Evolutionary conservation across 2,888 invertebrate genomes (phyloP).

Genomic region (Acanthosepion pharaonis): DNA sequence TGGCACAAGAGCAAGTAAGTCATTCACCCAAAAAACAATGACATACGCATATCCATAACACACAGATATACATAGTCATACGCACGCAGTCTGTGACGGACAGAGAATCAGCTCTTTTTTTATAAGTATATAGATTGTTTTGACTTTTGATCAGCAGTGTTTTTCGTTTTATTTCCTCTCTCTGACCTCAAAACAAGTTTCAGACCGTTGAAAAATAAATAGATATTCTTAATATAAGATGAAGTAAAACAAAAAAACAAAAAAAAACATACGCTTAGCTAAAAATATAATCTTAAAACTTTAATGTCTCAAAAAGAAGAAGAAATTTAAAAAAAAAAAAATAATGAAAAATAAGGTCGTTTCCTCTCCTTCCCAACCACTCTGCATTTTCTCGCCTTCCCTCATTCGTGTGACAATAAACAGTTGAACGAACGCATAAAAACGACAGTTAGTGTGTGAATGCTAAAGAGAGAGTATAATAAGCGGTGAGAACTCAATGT

Average conservation of each 20-base stretch:
- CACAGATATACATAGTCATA: too few species aligned
- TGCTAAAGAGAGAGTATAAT: not conserved
- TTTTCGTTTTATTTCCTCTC: not conserved
- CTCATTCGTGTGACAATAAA: not conserved
- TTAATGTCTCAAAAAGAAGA: too few species aligned
- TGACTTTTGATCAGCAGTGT: not conserved
- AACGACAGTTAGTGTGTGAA: constrained; percentile 17
- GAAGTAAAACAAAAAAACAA: too few species aligned
- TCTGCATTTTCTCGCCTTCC: not conserved
- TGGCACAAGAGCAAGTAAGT: too few species aligned
- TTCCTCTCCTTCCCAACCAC: not conserved
- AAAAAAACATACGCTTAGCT: too few species aligned
- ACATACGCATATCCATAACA: too few species aligned
- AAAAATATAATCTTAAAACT: too few species aligned
- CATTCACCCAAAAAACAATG: too few species aligned
- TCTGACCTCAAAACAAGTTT: not conserved
- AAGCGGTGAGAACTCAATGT: not conserved
- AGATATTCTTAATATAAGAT: not conserved
- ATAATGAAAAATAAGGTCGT: not conserved
- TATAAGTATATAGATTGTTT: not conserved
- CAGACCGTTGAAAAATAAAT: not conserved
- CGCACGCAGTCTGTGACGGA: too few species aligned
- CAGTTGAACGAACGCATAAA: not conserved
- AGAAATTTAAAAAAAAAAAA: not conserved
- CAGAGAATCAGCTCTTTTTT: too few species aligned